Conservation (phyloP, 2,888 invertebrate genomes). For the Polydrusus pterygomalis region DNA sequence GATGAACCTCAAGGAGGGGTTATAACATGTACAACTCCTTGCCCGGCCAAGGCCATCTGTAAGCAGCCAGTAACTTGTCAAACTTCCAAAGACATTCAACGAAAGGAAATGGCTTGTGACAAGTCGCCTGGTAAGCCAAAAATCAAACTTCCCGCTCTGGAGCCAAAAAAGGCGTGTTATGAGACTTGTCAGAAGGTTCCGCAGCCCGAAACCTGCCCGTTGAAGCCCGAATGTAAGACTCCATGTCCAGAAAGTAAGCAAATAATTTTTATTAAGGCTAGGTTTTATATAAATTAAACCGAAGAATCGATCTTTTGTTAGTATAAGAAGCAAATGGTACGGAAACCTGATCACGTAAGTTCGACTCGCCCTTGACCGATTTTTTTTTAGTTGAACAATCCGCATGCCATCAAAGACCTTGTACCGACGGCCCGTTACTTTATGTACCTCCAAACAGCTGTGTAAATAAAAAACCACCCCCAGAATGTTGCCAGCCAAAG, state of each 20-base stretch:
- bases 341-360: too few relatives aligned
- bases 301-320: too few relatives aligned
- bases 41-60: background rate
- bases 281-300: background rate
- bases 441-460: background rate
- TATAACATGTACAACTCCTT: conserved; percentile 31
- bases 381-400: background rate
- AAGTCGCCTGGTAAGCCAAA: background rate
- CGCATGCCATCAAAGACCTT: conserved; percentile 4
- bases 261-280: background rate
- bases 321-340: too few relatives aligned
- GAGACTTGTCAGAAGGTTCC: conserved; percentile 39
- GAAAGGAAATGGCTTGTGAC: conserved; percentile 22
- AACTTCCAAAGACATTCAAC: background rate
- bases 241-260: conserved; percentile 42
- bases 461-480: background rate
- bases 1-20: conserved; percentile 29
- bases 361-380: too few relatives aligned
- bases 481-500: background rate
- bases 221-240: conserved; percentile 39
- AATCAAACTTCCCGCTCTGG: background rate
- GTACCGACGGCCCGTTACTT: background rate
- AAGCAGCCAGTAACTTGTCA: background rate
- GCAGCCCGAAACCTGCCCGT: conserved; percentile 46
- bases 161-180: background rate